Conservation (phyloP, 92 coral and sea anemone species). For the Micromussa lordhowensis region DNA sequence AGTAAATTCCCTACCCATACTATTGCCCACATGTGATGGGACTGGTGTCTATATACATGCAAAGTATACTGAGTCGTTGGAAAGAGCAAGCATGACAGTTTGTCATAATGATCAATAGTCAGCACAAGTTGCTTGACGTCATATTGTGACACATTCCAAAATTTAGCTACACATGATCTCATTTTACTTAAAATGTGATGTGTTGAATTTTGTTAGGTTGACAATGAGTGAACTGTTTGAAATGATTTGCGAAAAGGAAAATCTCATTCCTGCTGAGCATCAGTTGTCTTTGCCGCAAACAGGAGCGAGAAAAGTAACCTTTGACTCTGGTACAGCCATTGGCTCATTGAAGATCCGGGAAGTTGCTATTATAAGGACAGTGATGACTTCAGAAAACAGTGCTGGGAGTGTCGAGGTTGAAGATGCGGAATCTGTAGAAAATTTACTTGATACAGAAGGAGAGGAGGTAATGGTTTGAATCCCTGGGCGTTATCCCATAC, state of each 20-base stretch:
- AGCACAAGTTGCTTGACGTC: no score
- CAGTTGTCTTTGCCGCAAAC: conserved; percentile 72
- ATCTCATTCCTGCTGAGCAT: conserved; percentile 61
- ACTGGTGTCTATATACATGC: no score
- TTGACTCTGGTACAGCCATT: conserved; percentile 77
- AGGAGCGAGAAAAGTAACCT: conserved; percentile 69
- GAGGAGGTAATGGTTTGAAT: conserved; percentile 45
- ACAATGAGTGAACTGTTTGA: conserved; percentile 88
- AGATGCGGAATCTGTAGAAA: conserved; percentile 14
- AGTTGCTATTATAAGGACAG: conserved; percentile 62
- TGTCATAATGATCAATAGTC: no score
- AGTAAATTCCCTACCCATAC: no score
- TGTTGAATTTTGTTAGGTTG: conserved; percentile 47
- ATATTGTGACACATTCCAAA: no score
- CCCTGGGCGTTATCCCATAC: no score
- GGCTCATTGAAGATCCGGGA: conserved; percentile 82
- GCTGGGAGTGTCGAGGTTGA: conserved; percentile 26
- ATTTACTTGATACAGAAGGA: conserved; percentile 52
- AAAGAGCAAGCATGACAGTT: no score
- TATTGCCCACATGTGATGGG: no score
- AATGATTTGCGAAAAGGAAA: conserved; percentile 76
- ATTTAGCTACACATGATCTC: no score
- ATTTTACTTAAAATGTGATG: no score
- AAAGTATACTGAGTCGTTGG: no score
- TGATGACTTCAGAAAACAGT: conserved; percentile 20